Percentiles rank a stretch among this genome's conserved stretches.
Conservation (phyloP, 2,888 invertebrate genomes). For the Belgica antarctica region DNA sequence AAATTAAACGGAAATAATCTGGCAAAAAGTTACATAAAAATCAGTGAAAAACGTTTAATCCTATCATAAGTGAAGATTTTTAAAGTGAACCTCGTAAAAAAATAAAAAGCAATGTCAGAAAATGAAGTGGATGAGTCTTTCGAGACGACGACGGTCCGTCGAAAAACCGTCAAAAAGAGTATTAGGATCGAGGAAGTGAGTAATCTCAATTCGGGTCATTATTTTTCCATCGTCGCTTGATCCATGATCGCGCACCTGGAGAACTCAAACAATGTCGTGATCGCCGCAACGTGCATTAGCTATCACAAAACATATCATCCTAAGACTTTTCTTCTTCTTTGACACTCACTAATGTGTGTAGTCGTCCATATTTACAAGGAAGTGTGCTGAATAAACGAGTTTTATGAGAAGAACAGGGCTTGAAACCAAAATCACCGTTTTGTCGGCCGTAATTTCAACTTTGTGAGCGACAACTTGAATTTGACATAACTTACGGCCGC, state of each 20-base stretch:
- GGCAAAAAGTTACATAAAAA: constrained; percentile 41
- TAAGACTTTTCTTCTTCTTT: neutral
- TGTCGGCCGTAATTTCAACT: neutral
- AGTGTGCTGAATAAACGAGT: constrained; percentile 22
- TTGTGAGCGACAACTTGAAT: neutral
- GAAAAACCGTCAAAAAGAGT: constrained; percentile 53
- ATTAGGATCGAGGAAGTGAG: constrained; percentile 48
- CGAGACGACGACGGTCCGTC: constrained; percentile 48
- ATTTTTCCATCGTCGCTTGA: no score
- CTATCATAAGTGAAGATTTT: neutral
- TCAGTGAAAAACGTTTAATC: neutral
- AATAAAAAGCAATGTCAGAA: constrained; percentile 37
- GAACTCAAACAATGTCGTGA: no score
- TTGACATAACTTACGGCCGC: constrained; percentile 35
- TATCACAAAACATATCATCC: constrained; percentile 5
- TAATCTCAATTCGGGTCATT: no score
- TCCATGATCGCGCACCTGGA: no score
- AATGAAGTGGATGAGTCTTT: constrained; percentile 24
- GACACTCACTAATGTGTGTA: constrained; percentile 6
- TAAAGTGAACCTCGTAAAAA: neutral
- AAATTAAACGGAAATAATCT: constrained; percentile 29
- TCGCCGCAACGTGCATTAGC: no score
- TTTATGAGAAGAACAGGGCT: neutral
- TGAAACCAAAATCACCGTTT: no score
- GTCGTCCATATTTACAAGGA: constrained; percentile 39